Base-by-base conservation (phyloP, 35 echinoderm and acorn worm genomes). In the Holothuria glaberrima region DNA sequence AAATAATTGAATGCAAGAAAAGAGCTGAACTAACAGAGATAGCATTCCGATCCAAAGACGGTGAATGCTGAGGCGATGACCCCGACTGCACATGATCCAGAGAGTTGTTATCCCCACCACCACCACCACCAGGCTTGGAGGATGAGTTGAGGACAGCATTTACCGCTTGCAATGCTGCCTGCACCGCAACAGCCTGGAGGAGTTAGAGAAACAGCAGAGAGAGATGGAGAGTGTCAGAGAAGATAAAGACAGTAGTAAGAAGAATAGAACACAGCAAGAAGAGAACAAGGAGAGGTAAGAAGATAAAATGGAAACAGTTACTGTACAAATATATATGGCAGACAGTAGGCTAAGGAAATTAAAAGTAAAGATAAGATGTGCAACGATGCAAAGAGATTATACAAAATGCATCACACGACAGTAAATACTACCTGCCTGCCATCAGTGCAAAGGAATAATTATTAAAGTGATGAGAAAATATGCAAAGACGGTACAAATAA, bases 131-230 rank as follows among this genome's bases (percentile, higher is more conserved):
- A 27, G 87, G 59, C 34, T 88, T 66, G 54, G 91, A 87, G 29
- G 93, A 86, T 56, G 90, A 86, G 92, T 92, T 92, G 66, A 97
- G 90, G 38, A 97, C 95, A 32, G 95, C 95, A 28, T 97, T 94
- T 28, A 97, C 95, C 24, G 95, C 95, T 30, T 93, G 92, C 59
- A 97, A 88, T 65, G 95, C 95, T 21, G 95, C 95, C 90, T 97
- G 95, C 48, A 94, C 95, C 45, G 90, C 92, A 56, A 97, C 90
- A 64, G 95, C 90, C 95, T 97, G 86, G 18, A 89, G 71, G 17
- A 93, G 73, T 35, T 16, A 59, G 41, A 69, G 45, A 90, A 62
- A 90, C 19, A 72, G 86, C 31, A 89, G 61, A 93, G 28, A 50
- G 69, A 76, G 68, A 66, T 61, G 89, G 65, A 93, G 80, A 93